Evolutionary conservation across 2,113 vertebrate species (phyloP), one percentile per base, ranked within the genome.

Genomic region (Origma solitaria): DNA sequence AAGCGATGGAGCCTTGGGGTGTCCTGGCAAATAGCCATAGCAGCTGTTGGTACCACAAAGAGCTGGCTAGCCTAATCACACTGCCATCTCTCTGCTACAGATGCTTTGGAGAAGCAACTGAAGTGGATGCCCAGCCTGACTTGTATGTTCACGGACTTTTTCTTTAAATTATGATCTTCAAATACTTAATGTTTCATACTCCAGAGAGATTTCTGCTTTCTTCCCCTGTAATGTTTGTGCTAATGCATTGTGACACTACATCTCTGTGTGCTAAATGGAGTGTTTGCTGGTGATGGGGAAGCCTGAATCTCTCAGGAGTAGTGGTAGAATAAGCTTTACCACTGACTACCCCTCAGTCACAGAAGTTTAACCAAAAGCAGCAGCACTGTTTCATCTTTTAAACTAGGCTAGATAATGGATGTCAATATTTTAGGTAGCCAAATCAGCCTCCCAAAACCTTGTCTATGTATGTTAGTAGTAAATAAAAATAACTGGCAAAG

Each of bases 161-260:
- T 16, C 35, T 87, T 94, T 78, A 85, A 89, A 85, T 9, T 50
- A 16, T 28, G 66, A 35, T 81, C 68, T 86, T 90, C 35, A 83
- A 70, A 83, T 56, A 66, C 51, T 83, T 53, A 15, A 37, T 31
- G 27, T 58, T 83, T 88, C 33, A 33, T 69, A 40, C 6, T 81
- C 56, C 33, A 60, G 50, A 72, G 82, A 81, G n/a, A 51, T 45
- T 91, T 65, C 35, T 66, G 40, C 8, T 57, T 82, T 84, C 88
- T 85, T 18, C 9, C 14, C 30, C 6, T 80, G 24, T 38, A 78
- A 54, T 37, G 11, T 18, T 79, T 88, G 33, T 60, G 62, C 50
- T 90, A 94, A 93, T 83, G 75, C 60, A 75, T 62, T 92, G 44
- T 86, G 91, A 86, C 83, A 86, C 13, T 51, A 86, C 68, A 86